Base-by-base conservation (phyloP, 1,140 invertebrate species). In the Drosophila mojavensis region DNA sequence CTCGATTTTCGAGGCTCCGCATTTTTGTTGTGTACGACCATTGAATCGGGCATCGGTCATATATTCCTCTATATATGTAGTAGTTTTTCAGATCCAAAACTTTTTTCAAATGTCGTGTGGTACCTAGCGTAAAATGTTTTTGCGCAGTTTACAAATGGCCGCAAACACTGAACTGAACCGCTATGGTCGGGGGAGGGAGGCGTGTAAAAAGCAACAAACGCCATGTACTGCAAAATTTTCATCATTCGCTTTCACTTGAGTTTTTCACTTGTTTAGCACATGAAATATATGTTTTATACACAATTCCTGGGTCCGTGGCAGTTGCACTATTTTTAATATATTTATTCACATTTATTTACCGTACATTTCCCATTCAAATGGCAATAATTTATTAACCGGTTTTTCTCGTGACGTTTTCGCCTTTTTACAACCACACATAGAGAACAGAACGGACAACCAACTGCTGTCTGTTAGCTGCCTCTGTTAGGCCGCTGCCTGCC, bases 321-420 rank as follows among this genome's bases (percentile, higher is more conserved):
- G 33, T 55, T 26, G 39, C 65, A 72, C 20, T 41, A 72, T 78
- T 80, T 89, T 75, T 62, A 45, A 53, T 45, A 54, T 60, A 71
- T 63, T 67, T 47, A 58, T 77, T 71, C 64, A 82, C 67, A 82
- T 72, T 78, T 80, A 78, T 78, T 86, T 90, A 79, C 75, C 78
- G 58, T 77, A 69, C 43, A 66, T 78, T 83, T 79, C 62, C 76
- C 86, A 90, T 72, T 70, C 71, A 82, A 88, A 91, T 90, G 79
- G 67, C 88, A 91, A 91, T 91, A 91, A 91, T 89, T 88, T 91
- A 89, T 91, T 88, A 91, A 91, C 89, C 89, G 89, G 89, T 91
- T 91, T 81, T 85, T 74, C 85, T 81, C 69, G 85, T 90, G 86
- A 85, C 85, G 86, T 90, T 79, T 90, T 90, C 72, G 78, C 81